A percentile compares a stretch with the other conserved stretches of the same genome.
phyloP scores from a whole-genome alignment of 2,797 vertebrate genomes.

The Odontamblyopus rebecca region DNA sequence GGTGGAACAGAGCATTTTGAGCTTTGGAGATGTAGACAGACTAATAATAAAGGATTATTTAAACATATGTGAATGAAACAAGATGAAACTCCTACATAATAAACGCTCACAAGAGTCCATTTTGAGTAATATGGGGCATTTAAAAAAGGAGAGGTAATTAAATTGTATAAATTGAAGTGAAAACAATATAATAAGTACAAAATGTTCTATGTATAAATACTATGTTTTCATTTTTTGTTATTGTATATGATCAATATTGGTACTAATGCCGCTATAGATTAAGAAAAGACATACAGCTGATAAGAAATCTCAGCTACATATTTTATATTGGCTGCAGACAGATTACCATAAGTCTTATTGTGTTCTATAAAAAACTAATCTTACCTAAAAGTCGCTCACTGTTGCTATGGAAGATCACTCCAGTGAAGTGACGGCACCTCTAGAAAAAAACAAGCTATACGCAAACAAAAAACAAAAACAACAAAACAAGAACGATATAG shows the following conservation, averaged over 20 bases:
- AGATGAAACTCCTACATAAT: too few relatives aligned
- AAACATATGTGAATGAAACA: too few relatives aligned
- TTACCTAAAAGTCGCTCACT: background rate
- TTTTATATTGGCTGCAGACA: too few relatives aligned
- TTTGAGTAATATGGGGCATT: too few relatives aligned
- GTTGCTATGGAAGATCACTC: conserved; percentile 2
- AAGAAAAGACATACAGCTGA: background rate
- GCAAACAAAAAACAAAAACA: background rate
- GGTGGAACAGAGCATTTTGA: too few relatives aligned
- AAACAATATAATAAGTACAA: background rate
- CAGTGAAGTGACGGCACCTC: background rate
- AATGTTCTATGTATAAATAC: background rate
- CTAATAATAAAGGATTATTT: too few relatives aligned
- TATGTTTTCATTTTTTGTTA: too few relatives aligned
- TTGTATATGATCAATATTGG: background rate
- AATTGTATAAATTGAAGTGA: background rate
- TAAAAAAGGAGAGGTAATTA: background rate
- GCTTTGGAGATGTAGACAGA: too few relatives aligned
- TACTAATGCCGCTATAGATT: background rate
- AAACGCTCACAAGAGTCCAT: too few relatives aligned
- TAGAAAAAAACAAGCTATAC: background rate
- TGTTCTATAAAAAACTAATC: background rate
- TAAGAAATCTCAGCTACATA: background rate
- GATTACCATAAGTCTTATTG: background rate
- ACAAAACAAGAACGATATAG: background rate